phyloP scores from a whole-genome alignment of 2,113 vertebrate genomes.

The Etheostoma spectabile region DNA sequence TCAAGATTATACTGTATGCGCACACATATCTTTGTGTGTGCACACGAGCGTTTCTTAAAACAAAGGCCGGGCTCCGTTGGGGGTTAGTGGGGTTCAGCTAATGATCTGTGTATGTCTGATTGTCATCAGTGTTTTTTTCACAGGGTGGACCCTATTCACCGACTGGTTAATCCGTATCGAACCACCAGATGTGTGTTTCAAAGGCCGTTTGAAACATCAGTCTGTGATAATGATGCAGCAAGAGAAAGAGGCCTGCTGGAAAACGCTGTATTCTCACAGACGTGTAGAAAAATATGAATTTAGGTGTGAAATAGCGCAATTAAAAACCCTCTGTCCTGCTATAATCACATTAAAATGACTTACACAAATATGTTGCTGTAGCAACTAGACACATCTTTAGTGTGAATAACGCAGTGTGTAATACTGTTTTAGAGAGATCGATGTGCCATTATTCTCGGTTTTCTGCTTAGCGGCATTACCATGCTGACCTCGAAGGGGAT shows the following conservation, averaged over 20 bases:
- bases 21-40: slow-evolving; percentile 54
- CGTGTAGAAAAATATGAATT: slow-evolving; percentile 35
- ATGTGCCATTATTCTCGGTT: slow-evolving; percentile 28
- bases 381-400: slow-evolving; percentile 47
- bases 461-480: slow-evolving; percentile 1
- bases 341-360: slow-evolving; percentile 53
- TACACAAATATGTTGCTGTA: slow-evolving; percentile 44
- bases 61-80: slow-evolving; percentile 53
- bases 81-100: slow-evolving; percentile 55
- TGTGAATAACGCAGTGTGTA: slow-evolving; percentile 37
- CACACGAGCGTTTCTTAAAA: slow-evolving; percentile 53
- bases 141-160: slow-evolving; percentile 48
- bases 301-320: slow-evolving; percentile 56
- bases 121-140: slow-evolving; percentile 65
- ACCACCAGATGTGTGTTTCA: slow-evolving; percentile 70
- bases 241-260: slow-evolving; percentile 20
- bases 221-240: slow-evolving; percentile 26
- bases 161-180: slow-evolving; percentile 70
- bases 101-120: slow-evolving; percentile 67
- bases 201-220: slow-evolving; percentile 53
- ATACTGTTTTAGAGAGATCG: slow-evolving; percentile 23
- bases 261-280: slow-evolving; percentile 6
- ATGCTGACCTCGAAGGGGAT: slow-evolving; percentile 49
- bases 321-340: slow-evolving; percentile 48
- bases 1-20: slow-evolving; percentile 44